Evolutionary conservation across 2,888 invertebrate genomes (phyloP).

Genomic region (Dasysyrphus albostriatus): DNA sequence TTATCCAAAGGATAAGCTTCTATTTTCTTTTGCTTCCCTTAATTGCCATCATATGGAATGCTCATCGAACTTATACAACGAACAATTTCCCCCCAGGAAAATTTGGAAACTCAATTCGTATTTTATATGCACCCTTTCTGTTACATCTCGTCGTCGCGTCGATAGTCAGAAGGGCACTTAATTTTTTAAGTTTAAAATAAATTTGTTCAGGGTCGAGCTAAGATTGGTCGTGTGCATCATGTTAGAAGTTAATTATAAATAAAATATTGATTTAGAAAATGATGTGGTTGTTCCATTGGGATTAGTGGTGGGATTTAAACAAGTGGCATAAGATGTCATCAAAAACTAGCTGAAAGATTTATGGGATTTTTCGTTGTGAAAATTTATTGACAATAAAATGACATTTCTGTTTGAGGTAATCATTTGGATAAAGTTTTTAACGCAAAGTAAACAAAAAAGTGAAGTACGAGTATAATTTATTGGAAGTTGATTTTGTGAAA

Average conservation of each 20-base stretch:
- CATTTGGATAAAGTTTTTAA: not conserved
- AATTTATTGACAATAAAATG: constrained; percentile 37
- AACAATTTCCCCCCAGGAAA: constrained; percentile 48
- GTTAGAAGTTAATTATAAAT: constrained; percentile 83
- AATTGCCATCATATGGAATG: constrained; percentile 70
- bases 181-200: constrained; percentile 73
- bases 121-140: not conserved
- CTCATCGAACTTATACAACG: constrained; percentile 51
- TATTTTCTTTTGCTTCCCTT: constrained; percentile 74
- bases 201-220: constrained; percentile 66
- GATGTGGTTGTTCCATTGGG: constrained; percentile 75
- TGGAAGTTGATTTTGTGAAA: not conserved
- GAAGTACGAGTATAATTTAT: not conserved
- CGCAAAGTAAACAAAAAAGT: not conserved
- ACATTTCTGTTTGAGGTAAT: constrained; percentile 19
- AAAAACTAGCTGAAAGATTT: constrained; percentile 27
- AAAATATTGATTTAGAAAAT: constrained; percentile 82
- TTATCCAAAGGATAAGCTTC: constrained; percentile 74
- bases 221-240: constrained; percentile 78
- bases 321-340: constrained; percentile 64
- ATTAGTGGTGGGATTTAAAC: constrained; percentile 54
- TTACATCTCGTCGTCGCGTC: not conserved
- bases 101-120: not conserved
- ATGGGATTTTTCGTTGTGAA: constrained; percentile 11
- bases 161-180: constrained; percentile 41